phyloP scores from a whole-genome alignment of 2,113 vertebrate species.

The Capra hircus region DNA sequence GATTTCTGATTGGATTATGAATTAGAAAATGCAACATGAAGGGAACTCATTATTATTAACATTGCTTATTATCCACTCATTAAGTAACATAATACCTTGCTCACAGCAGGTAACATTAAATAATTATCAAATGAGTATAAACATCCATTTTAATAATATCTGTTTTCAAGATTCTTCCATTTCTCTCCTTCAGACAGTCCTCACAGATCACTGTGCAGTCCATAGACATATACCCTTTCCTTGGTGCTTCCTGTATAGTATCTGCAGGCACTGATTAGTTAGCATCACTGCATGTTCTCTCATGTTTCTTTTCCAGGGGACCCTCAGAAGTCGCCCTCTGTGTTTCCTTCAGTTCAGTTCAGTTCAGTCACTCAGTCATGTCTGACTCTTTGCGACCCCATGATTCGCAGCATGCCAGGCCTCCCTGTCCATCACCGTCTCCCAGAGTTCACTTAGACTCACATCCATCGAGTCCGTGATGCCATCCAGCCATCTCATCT shows the following conservation, averaged over 20 bases:
- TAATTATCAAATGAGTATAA: background rate
- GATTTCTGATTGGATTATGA: background rate
- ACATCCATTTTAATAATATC: background rate
- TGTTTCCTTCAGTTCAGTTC: background rate
- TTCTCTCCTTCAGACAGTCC: background rate
- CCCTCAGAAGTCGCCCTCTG: too few relatives aligned
- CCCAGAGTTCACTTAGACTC: too few relatives aligned
- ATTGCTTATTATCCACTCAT: background rate
- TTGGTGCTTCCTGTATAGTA: background rate
- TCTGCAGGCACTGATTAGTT: background rate
- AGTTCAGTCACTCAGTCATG: too few relatives aligned
- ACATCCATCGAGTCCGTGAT: too few relatives aligned
- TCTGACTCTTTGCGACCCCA: too few relatives aligned
- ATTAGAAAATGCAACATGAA: background rate
- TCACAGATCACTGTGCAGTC: rapidly evolving
- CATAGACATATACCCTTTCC: background rate
- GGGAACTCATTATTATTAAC: background rate
- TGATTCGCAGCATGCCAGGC: too few relatives aligned
- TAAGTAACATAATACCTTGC: background rate
- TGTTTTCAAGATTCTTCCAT: background rate
- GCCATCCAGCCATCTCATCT: too few relatives aligned
- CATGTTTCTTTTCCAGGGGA: background rate
- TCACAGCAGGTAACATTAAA: background rate
- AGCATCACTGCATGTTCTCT: rapidly evolving
- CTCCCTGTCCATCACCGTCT: too few relatives aligned